These are phyloP conservation scores for Jaculus jaculus DNA, from an alignment of 2,113 vertebrate genomes.

Conservation along the genomic window DNA sequence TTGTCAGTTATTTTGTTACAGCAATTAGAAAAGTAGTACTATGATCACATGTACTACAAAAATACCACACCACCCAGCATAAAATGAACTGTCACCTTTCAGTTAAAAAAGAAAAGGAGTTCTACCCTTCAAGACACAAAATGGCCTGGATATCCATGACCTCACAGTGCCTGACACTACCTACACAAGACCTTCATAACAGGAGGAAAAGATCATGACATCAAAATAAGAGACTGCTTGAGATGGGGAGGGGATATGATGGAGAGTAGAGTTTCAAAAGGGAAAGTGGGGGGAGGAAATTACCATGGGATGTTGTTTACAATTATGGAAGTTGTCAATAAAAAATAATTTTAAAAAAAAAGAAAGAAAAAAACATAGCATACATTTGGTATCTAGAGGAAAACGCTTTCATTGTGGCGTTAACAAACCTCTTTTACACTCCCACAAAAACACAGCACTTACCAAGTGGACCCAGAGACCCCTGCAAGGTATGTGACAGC, in stretches of 20 bases:
- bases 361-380: not conserved
- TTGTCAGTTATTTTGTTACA: not conserved
- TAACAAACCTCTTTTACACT: not conserved
- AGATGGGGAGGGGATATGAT: no score
- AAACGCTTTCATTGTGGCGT: not conserved
- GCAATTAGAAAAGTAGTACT: not conserved
- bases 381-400: not conserved
- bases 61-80: not conserved
- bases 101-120: not conserved
- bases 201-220: no score
- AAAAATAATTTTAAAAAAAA: not conserved
- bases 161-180: no score
- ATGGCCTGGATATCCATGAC: no score
- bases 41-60: accelerated
- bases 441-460: not conserved
- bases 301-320: no score
- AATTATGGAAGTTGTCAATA: no score
- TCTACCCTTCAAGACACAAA: no score
- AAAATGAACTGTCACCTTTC: not conserved
- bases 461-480: constrained; percentile 86
- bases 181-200: no score
- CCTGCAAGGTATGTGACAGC: constrained; percentile 81
- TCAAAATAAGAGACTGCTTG: no score
- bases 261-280: no score
- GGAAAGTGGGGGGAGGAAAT: no score